Evolutionary conservation across 1,140 invertebrate genomes (phyloP), one percentile per base, ranked within the genome.

Genomic region (Tetramorium alpestre): DNA sequence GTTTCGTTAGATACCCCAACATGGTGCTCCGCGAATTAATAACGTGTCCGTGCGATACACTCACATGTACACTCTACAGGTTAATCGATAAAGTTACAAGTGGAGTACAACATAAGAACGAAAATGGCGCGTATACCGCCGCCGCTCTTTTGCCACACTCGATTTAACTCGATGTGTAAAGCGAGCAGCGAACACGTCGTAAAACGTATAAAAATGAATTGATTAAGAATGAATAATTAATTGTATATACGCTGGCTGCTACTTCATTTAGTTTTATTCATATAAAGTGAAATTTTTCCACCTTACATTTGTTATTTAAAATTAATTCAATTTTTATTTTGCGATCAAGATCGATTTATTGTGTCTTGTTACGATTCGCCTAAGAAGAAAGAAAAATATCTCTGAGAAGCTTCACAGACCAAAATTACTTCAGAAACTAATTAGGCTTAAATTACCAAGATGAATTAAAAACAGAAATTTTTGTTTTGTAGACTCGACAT

Each of bases 31-130:
- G 22, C 18, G 3, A 33, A 78, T 65, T 65, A 78, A 78, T 64
- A 77, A 64, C 75, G 18, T 44, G 4, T 78, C 41, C 44, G 44
- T 65, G 60, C 49, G 51, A 11, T 69, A 65, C 44, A 33, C 41
- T 33, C 25, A 10, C 22, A 25, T 6, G 38, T 44, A 7, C 25
- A 41, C 8, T 60, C 73, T 28, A 78, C 60, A 78, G 44, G 76
- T 51, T 62, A 78, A 78, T 78, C 76, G 76, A 78, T 78, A 78
- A 78, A 78, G 28, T 78, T 78, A 78, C 76, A 78, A 65, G 41
- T 49, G 16, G 60, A 78, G 41, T 65, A 78, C 18, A 78, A 49
- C 65, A 78, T 77, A 62, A 77, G 75, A 64, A 77, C 22, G 56
- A 77, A 60, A 62, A 47, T 64, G 38, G 33, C 54, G 56, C 73